Evolutionary conservation across 2,113 vertebrate species (phyloP).

Genomic region (Petaurus breviceps): DNA sequence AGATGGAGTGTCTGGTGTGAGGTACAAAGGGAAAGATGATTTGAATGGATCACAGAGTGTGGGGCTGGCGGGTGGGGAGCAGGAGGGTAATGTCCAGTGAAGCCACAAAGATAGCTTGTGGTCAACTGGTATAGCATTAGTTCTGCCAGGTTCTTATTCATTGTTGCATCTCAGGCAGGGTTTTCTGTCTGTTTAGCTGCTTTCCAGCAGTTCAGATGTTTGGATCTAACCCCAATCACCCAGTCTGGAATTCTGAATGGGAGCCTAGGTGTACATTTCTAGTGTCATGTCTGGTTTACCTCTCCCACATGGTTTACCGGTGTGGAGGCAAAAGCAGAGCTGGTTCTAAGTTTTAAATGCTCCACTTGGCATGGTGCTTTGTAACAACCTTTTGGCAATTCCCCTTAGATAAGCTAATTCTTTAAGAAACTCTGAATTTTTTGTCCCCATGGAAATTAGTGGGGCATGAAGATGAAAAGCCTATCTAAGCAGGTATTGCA

Average conservation of each 20-base stretch:
- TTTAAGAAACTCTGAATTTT: background rate
- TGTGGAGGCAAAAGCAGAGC: background rate
- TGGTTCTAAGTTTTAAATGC: background rate
- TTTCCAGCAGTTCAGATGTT: background rate
- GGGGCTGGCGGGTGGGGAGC: too few species aligned
- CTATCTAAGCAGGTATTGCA: background rate
- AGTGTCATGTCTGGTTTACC: background rate
- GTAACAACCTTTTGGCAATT: background rate
- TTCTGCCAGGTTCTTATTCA: background rate
- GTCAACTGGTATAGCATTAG: background rate
- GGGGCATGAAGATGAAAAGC: background rate
- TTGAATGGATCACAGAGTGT: background rate
- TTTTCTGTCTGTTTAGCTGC: background rate
- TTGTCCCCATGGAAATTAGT: background rate
- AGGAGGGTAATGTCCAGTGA: background rate
- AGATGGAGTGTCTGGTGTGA: background rate
- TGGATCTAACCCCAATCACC: background rate
- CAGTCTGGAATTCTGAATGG: background rate
- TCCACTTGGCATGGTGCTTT: background rate
- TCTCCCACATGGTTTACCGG: background rate
- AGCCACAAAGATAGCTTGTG: background rate
- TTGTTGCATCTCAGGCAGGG: too few species aligned
- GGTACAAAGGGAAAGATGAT: background rate
- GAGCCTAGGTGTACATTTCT: background rate
- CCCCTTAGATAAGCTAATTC: background rate